Evolutionary conservation across 2,888 invertebrate species (phyloP).

Genomic region (Tipula lateralis): DNA sequence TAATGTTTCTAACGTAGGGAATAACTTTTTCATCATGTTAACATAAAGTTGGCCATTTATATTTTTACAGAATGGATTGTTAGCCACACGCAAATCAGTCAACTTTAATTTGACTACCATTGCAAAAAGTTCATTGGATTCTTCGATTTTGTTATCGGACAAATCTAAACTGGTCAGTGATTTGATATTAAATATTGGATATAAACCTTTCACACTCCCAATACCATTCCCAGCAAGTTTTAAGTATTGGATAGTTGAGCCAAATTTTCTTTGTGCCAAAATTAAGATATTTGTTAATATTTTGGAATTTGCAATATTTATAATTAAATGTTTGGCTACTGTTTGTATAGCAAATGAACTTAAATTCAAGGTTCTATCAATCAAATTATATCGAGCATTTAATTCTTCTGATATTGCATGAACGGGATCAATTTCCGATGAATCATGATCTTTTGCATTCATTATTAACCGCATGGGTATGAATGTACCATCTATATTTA

Average conservation of each 20-base stretch:
- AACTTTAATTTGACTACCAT: constrained; percentile 20
- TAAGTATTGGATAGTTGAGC: not conserved
- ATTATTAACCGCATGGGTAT: constrained; percentile 27
- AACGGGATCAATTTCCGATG: constrained; percentile 29
- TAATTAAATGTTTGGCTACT: constrained; percentile 2
- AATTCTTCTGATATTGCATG: not conserved
- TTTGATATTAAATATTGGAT: constrained; percentile 29
- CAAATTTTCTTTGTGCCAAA: not conserved
- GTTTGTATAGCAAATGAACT: not conserved
- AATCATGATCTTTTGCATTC: constrained; percentile 20
- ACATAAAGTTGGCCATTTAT: not conserved
- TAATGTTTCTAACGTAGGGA: constrained; percentile 25
- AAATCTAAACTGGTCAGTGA: constrained; percentile 30
- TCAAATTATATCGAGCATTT: not conserved
- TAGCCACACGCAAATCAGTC: not conserved
- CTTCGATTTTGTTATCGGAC: constrained; percentile 28
- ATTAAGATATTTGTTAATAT: constrained; percentile 20
- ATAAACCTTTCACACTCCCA: constrained; percentile 3
- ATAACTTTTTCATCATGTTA: constrained; percentile 12
- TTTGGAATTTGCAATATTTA: constrained; percentile 26
- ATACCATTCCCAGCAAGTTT: constrained; percentile 28
- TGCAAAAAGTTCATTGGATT: not conserved
- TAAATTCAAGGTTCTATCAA: constrained; percentile 30
- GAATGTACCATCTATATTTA: not conserved
- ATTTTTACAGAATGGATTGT: constrained; percentile 30